Evolutionary conservation across 2,888 invertebrate genomes (phyloP).

Genomic region (Ophion obscuratus): DNA sequence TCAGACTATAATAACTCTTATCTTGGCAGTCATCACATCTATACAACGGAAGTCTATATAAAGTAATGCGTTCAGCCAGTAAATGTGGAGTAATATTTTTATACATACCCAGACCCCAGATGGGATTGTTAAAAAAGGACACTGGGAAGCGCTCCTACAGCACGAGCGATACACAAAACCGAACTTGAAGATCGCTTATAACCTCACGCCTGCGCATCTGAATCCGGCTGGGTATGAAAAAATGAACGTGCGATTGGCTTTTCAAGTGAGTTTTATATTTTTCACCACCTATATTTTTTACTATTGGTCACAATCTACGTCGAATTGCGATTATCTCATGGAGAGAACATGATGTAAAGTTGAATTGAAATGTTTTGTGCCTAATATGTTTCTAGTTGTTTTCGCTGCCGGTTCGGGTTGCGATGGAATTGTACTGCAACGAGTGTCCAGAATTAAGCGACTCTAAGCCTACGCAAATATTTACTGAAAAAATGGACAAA

Average conservation of each 20-base stretch:
- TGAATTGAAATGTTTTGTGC: background rate
- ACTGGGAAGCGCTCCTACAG: constrained; percentile 15
- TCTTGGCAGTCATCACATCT: too few species aligned
- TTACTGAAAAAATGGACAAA: constrained; percentile 6
- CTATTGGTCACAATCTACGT: too few species aligned
- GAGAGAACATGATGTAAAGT: background rate
- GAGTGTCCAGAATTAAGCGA: constrained; percentile 25
- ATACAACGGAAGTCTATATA: too few species aligned
- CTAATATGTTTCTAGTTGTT: constrained; percentile 13
- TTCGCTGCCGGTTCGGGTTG: constrained; percentile 22
- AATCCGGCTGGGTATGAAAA: constrained; percentile 26
- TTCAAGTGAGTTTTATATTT: constrained; percentile 3
- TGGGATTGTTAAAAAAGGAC: background rate
- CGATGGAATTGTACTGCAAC: constrained; percentile 2
- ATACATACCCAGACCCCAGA: constrained; percentile 3
- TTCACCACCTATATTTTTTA: background rate
- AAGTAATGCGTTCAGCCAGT: too few species aligned
- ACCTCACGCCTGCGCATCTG: constrained; percentile 17
- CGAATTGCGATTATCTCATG: too few species aligned
- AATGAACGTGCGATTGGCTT: constrained; percentile 27
- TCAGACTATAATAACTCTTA: too few species aligned
- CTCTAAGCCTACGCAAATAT: constrained; percentile 18
- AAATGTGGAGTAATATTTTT: background rate
- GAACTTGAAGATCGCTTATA: constrained; percentile 6
- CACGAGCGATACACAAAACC: constrained; percentile 19